phyloP scores from a whole-genome alignment of 2,888 invertebrate species.

The Laothoe populi region DNA sequence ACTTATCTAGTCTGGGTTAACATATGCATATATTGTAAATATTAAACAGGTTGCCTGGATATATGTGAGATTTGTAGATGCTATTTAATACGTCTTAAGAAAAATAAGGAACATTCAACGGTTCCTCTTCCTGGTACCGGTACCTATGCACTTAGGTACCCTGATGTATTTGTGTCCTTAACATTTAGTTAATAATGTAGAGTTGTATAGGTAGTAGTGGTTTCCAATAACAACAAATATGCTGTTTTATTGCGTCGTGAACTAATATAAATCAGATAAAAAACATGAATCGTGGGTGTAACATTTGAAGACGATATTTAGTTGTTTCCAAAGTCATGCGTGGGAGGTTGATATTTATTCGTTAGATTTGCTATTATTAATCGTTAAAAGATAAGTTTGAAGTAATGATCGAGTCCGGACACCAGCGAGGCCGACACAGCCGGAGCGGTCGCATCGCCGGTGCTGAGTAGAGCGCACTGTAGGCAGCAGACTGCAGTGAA shows the following conservation, averaged over 20 bases:
- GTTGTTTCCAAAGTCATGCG: conserved; percentile 17
- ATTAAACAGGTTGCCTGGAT: too few species aligned
- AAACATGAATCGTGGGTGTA: background rate
- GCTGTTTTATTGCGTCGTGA: background rate
- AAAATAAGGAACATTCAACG: too few species aligned
- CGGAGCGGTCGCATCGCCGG: background rate
- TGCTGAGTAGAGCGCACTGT: conserved; percentile 31
- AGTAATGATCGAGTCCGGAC: background rate
- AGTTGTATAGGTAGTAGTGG: background rate
- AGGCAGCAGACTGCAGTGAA: conserved; percentile 64
- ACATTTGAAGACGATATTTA: conserved; percentile 13
- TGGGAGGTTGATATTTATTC: background rate
- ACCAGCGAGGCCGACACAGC: background rate
- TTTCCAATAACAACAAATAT: conserved; percentile 2
- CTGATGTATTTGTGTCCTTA: too few species aligned
- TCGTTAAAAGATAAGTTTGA: background rate
- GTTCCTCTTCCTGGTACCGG: too few species aligned
- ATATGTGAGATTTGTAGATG: too few species aligned
- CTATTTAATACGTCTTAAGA: too few species aligned
- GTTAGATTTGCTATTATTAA: conserved; percentile 6
- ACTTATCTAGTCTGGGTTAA: too few species aligned
- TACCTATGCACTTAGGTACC: too few species aligned
- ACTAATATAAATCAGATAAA: background rate
- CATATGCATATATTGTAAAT: too few species aligned
- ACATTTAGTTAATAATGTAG: background rate